phyloP scores from a whole-genome alignment of 2,113 vertebrate genomes.

The Micromys minutus region DNA sequence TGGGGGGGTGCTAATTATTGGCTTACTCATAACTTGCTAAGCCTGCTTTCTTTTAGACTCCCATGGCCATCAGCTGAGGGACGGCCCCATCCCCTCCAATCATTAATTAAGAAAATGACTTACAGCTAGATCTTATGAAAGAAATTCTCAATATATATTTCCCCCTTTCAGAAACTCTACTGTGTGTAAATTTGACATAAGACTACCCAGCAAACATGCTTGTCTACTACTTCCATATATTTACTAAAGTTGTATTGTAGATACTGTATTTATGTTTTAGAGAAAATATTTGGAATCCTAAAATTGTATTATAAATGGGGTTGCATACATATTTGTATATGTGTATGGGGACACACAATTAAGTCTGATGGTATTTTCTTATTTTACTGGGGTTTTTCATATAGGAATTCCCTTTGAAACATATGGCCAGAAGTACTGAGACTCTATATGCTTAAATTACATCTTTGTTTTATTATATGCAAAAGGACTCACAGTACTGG shows the following conservation, averaged over 20 bases:
- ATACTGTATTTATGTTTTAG: neutral
- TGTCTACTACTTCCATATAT: neutral
- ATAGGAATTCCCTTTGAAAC: neutral
- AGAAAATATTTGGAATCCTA: neutral
- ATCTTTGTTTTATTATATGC: neutral
- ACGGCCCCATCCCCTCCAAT: neutral
- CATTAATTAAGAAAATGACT: neutral
- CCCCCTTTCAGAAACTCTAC: neutral
- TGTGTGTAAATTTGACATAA: neutral
- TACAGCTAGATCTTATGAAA: neutral
- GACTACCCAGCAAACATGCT: neutral
- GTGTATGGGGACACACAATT: neutral
- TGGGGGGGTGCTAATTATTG: neutral
- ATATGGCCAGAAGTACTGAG: neutral
- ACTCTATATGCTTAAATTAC: neutral
- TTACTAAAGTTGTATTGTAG: neutral
- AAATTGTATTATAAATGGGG: neutral
- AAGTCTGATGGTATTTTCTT: neutral
- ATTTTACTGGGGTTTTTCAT: neutral
- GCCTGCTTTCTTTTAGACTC: neutral
- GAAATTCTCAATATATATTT: neutral
- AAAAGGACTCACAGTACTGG: neutral
- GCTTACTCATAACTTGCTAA: neutral
- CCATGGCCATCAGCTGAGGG: neutral
- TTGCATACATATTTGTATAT: neutral